Percentiles rank a stretch among this genome's conserved stretches.
phyloP scores from a whole-genome alignment of 37 sponge, comb jelly and placozoan species.

The Halichondria panicea region DNA sequence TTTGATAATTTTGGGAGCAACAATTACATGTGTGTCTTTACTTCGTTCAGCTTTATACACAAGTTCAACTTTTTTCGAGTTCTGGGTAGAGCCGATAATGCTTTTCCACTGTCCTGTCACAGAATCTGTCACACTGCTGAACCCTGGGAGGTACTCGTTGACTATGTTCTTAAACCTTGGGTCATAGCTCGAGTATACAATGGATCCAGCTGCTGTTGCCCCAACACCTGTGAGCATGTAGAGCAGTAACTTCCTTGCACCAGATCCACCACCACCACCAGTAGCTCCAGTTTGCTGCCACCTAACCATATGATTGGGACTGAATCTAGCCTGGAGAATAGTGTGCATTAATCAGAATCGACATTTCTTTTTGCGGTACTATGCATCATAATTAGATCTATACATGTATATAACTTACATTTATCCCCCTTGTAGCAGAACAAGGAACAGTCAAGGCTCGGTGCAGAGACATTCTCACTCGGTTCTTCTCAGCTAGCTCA shows the following conservation, averaged over 20 bases:
- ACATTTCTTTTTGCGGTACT: neutral
- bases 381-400: neutral
- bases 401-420: constrained; percentile 5
- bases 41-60: constrained; percentile 5
- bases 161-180: constrained; percentile 37
- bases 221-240: neutral
- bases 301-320: constrained; percentile 1
- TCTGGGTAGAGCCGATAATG: too few species aligned
- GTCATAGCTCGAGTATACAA: constrained; percentile 50
- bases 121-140: constrained; percentile 26
- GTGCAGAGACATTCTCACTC: constrained; percentile 1
- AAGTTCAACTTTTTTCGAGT: too few species aligned
- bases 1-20: too few species aligned
- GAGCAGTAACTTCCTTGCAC: too few species aligned
- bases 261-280: neutral
- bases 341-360: constrained; percentile 15
- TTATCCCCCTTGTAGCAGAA: neutral
- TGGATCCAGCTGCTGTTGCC: constrained; percentile 20
- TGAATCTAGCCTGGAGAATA: neutral
- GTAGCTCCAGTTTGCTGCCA: constrained; percentile 33
- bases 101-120: constrained; percentile 12
- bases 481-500: too few species aligned
- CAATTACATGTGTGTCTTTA: neutral
- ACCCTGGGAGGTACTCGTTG: constrained; percentile 55
- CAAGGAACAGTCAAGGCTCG: too few species aligned